These are phyloP conservation scores for Octodon degus DNA, from an alignment of 2,113 vertebrate genomes.

Conservation along the genomic window DNA sequence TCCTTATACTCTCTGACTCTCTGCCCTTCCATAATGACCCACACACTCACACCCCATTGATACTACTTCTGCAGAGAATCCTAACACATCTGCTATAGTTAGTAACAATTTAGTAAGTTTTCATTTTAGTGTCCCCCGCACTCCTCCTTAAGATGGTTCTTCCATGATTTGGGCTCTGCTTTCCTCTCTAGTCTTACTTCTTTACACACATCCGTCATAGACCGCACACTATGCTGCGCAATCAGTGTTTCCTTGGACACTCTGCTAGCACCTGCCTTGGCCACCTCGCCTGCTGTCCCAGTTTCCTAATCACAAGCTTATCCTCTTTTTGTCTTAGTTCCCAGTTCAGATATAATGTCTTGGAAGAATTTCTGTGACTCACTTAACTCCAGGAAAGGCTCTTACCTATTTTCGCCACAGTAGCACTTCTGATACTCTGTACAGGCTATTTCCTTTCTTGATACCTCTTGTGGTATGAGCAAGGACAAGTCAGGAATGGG, in stretches of 20 bases:
- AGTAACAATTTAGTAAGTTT: neutral
- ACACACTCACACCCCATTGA: neutral
- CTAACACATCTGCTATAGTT: neutral
- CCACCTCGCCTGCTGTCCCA: neutral
- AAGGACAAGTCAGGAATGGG: neutral
- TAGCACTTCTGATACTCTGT: neutral
- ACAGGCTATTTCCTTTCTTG: neutral
- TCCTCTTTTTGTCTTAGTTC: neutral
- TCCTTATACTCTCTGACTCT: neutral
- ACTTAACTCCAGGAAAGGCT: neutral
- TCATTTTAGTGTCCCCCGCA: neutral
- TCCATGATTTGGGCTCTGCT: neutral
- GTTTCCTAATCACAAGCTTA: neutral
- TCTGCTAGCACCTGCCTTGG: neutral
- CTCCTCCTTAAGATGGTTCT: neutral
- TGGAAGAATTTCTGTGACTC: neutral
- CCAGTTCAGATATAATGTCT: neutral
- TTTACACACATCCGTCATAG: neutral
- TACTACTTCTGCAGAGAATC: conserved; percentile 4
- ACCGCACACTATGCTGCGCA: neutral
- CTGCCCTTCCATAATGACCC: neutral
- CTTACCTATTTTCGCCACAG: neutral
- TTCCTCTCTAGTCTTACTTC: neutral
- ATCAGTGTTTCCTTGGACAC: neutral
- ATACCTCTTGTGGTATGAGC: neutral